Evolutionary conservation across 2,888 invertebrate genomes (phyloP), one percentile per base, ranked within the genome.

Genomic region (Megastigmus dorsalis): DNA sequence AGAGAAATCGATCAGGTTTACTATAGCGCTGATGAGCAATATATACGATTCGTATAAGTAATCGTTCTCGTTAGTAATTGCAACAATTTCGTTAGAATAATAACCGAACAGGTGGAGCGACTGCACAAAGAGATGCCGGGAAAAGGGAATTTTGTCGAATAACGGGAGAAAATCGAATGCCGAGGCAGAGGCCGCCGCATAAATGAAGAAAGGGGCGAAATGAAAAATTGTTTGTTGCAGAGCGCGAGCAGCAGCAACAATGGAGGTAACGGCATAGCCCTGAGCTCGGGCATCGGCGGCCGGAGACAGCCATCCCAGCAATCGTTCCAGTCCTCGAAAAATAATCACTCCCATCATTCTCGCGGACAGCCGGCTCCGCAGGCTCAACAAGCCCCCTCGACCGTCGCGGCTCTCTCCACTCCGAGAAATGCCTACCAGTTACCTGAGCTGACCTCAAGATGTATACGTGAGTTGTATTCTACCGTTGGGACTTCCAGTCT

Each of bases 241-340:
- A 86, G 83, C 48, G 82, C 76, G 15, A 85, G 84, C 74, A 85
- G 82, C 78, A 85, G 85, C 72, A 84, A 84, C 78, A 84, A 84
- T 41, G 84, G 81, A 3, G 82, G 70, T 0, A 83, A 80, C 9
- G 83, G 81, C 13, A 83, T 83, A 15, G 81, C 83, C 15, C 45
- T 84, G 28, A 82, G 81, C 38, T 78, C 82, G 6, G 77, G 79
- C 4, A 79, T 81, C 10, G 81, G 80, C 3, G 84, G 84, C 66
- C 83, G 88, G 60, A 83, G 87, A 69, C 82, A 86, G 71, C 81
- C 85, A 6, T 85, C 87, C 0, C 87, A 88, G 74, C 87, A 88
- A 77, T 89, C 89, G 10, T 88, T 88, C 72, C 85, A 87, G 45
- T 87, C 86, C 23, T 85, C 85, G 10, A 86, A 87, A 80, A 86